Evolutionary conservation across 2,797 vertebrate species (phyloP).

Genomic region (Rhincodon typus): DNA sequence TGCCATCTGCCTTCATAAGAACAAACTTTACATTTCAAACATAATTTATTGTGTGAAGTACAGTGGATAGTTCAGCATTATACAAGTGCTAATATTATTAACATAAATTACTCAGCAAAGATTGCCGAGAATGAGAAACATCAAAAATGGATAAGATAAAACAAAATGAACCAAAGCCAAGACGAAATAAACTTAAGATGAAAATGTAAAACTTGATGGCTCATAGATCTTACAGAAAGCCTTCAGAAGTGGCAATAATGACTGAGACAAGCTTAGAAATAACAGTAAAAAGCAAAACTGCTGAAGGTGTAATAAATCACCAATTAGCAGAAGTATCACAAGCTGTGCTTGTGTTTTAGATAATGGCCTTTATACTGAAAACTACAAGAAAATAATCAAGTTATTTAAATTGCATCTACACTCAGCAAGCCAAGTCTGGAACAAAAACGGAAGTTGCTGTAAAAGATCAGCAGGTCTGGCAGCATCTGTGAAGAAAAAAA

Average conservation of each 20-base stretch:
- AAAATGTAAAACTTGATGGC: background rate
- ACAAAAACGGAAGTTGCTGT: no score
- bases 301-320: background rate
- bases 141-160: background rate
- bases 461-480: no score
- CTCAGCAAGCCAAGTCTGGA: background rate
- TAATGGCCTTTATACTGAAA: background rate
- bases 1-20: background rate
- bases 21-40: slow-evolving; percentile 28
- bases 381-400: background rate
- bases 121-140: background rate
- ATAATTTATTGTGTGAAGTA: background rate
- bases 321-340: background rate
- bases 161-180: background rate
- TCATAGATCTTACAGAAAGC: background rate
- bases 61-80: background rate
- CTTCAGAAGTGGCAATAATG: background rate
- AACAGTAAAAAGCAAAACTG: background rate
- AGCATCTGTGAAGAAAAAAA: no score
- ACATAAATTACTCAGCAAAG: background rate
- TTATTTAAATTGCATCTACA: background rate
- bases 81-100: background rate
- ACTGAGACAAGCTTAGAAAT: background rate
- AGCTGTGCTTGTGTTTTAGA: background rate
- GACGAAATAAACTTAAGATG: background rate